Conservation (phyloP, 1,140 invertebrate genomes). For the Psilanteris sp. region DNA sequence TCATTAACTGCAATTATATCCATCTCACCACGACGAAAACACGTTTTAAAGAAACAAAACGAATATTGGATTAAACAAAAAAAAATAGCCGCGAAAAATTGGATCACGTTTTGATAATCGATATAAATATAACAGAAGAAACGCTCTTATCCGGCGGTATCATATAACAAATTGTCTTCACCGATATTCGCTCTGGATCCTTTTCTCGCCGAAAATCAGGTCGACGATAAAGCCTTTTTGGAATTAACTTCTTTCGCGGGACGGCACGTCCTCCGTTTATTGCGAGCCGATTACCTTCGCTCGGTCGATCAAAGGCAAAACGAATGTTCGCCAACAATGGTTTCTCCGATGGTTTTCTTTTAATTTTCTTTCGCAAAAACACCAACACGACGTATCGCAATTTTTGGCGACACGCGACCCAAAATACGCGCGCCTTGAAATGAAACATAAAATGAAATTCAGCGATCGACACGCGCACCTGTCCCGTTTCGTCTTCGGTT, state of each 20-base stretch:
- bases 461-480: conserved; percentile 1
- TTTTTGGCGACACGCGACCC: conserved; percentile 26
- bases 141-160: too few relatives aligned
- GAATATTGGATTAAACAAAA: too few relatives aligned
- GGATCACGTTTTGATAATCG: too few relatives aligned
- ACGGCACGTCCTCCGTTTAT: conserved; percentile 1
- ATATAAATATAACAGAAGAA: too few relatives aligned
- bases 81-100: too few relatives aligned
- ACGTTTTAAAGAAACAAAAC: too few relatives aligned
- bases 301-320: conserved; percentile 21
- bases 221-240: not conserved
- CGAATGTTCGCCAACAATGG: conserved; percentile 29
- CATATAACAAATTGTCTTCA: too few relatives aligned
- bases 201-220: not conserved
- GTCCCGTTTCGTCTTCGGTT: conserved; percentile 9
- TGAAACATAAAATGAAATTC: conserved; percentile 4
- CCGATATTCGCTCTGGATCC: too few relatives aligned
- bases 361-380: conserved; percentile 28
- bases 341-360: conserved; percentile 11
- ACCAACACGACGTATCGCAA: conserved; percentile 4
- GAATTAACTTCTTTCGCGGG: conserved; percentile 3
- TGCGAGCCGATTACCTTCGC: conserved; percentile 15
- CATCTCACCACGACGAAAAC: too few relatives aligned
- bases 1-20: too few relatives aligned
- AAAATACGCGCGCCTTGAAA: too few relatives aligned